Percentiles rank a stretch among this genome's conserved stretches.
phyloP scores from a whole-genome alignment of 2,113 vertebrate species.

The Aptenodytes patagonicus region DNA sequence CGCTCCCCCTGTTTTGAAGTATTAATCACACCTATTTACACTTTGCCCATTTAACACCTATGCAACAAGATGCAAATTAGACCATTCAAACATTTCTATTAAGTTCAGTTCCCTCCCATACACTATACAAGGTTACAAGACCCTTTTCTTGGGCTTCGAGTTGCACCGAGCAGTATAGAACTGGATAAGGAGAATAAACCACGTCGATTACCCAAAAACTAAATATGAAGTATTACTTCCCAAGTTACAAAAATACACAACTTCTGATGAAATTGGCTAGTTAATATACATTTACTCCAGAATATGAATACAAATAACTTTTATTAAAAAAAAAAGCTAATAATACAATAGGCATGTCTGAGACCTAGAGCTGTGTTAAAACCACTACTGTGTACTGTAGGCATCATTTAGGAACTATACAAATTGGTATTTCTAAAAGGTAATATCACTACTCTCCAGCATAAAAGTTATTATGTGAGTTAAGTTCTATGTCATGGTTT shows the following conservation, averaged over 20 bases:
- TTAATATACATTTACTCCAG: constrained; percentile 69
- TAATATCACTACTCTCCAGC: constrained; percentile 64
- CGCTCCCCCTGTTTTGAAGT: neutral
- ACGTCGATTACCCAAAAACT: neutral
- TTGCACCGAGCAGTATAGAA: neutral
- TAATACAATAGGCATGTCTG: constrained; percentile 64
- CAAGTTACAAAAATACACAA: constrained; percentile 73
- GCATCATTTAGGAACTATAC: constrained; percentile 61
- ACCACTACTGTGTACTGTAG: constrained; percentile 46
- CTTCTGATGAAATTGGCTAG: constrained; percentile 62
- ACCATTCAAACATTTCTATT: neutral
- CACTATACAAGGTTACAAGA: neutral
- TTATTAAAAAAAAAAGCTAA: constrained; percentile 60
- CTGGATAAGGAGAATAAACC: constrained; percentile 1
- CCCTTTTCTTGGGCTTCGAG: neutral
- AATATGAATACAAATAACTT: constrained; percentile 75
- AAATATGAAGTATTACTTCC: constrained; percentile 58
- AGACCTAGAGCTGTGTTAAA: constrained; percentile 61
- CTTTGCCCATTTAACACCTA: constrained; percentile 18
- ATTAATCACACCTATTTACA: constrained; percentile 58
- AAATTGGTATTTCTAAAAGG: constrained; percentile 56
- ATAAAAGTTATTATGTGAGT: constrained; percentile 31
- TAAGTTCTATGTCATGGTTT: constrained; percentile 39
- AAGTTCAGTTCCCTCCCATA: neutral
- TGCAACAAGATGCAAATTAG: neutral